A percentile compares a stretch with the other conserved stretches of the same genome.
Conservation (phyloP, 1,140 invertebrate genomes). For the Drosophila triauraria region DNA sequence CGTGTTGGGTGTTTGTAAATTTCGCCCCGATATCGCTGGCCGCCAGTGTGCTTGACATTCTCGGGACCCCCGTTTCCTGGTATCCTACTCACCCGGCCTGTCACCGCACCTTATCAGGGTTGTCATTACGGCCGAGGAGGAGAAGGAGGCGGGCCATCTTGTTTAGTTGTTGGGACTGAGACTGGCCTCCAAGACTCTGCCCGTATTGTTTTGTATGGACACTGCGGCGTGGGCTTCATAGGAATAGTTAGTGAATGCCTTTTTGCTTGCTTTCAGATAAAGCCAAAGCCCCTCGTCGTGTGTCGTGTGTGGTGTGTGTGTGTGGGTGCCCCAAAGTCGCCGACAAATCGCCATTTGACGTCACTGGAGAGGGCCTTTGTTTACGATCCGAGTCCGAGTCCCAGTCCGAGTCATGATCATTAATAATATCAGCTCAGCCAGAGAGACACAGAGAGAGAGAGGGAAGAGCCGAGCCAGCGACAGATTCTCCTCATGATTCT, state of each 20-base stretch:
- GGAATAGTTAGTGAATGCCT: constrained; percentile 33
- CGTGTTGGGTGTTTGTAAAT: constrained; percentile 6
- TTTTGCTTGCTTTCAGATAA: constrained; percentile 53
- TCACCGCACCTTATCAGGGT: constrained; percentile 33
- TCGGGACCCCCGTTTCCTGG: constrained; percentile 42
- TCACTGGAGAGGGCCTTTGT: constrained; percentile 60
- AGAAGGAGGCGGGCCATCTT: constrained; percentile 1
- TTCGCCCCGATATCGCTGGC: constrained; percentile 33
- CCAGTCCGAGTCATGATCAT: constrained; percentile 50
- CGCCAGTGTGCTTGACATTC: constrained; percentile 30
- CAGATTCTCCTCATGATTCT: neutral
- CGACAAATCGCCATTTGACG: constrained; percentile 59
- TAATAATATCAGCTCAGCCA: constrained; percentile 62
- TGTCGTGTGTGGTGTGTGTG: constrained; percentile 12
- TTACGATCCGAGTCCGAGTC: constrained; percentile 25
- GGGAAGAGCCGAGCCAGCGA: neutral
- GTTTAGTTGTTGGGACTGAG: constrained; percentile 18
- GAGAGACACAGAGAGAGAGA: no score
- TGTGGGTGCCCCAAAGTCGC: constrained; percentile 37
- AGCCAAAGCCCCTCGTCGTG: neutral
- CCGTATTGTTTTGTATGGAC: constrained; percentile 39
- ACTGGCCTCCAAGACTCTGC: neutral
- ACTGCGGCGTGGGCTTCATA: constrained; percentile 58
- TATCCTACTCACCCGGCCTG: constrained; percentile 41
- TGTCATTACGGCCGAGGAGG: constrained; percentile 17